phyloP scores from a whole-genome alignment of 2,113 vertebrate genomes.

The Oncorhynchus mykiss region DNA sequence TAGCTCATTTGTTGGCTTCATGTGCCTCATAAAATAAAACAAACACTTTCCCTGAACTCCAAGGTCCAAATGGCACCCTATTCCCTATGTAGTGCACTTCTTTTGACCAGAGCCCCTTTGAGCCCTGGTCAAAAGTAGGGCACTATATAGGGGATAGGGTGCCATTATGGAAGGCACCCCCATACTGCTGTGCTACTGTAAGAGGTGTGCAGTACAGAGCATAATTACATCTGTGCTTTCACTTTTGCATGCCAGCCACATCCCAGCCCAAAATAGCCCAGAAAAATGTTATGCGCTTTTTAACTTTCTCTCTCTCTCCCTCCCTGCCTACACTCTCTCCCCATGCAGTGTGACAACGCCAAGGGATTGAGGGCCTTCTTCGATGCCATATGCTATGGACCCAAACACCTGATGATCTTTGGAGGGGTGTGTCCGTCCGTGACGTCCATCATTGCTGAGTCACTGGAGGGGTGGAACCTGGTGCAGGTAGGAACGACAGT shows the following conservation, averaged over 20 bases:
- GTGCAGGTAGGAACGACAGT: conserved; percentile 87
- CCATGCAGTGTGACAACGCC: conserved; percentile 91
- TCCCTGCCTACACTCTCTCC: conserved; percentile 4
- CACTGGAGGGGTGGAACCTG: conserved; percentile 96
- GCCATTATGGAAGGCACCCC: too few relatives aligned
- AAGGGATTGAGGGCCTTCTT: conserved; percentile 98
- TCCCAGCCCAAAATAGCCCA: background rate
- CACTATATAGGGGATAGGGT: too few relatives aligned
- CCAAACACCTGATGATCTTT: conserved; percentile 98
- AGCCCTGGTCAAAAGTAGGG: too few relatives aligned
- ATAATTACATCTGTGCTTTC: background rate
- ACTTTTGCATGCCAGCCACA: background rate
- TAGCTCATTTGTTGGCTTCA: background rate
- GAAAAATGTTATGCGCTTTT: background rate
- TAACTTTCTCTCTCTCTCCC: conserved; percentile 12
- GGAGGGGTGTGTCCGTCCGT: conserved; percentile 96
- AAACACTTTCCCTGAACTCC: too few relatives aligned
- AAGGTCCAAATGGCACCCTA: too few relatives aligned
- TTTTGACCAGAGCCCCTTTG: too few relatives aligned
- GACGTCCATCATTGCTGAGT: conserved; percentile 97
- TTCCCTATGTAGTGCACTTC: too few relatives aligned
- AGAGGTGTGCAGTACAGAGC: background rate
- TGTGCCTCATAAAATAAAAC: background rate
- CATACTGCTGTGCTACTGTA: background rate
- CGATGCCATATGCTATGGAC: conserved; percentile 97